Evolutionary conservation across 2,797 vertebrate genomes (phyloP).

Genomic region (Loris lydekkerianus): DNA sequence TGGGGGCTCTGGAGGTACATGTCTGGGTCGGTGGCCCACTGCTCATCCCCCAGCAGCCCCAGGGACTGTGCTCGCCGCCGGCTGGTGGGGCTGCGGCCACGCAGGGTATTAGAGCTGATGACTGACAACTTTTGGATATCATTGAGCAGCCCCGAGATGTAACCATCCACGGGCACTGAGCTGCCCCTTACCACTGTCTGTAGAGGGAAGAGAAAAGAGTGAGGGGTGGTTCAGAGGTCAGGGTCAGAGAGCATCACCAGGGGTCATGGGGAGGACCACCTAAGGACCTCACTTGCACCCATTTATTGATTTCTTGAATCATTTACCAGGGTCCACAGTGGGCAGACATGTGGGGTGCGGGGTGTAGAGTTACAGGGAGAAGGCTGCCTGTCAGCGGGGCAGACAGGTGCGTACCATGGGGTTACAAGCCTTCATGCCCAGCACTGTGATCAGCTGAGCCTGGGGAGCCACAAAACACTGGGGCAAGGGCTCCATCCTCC

Average conservation of each 20-base stretch:
- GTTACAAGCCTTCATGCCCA: background rate
- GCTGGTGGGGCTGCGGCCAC: slow-evolving; percentile 94
- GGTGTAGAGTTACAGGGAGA: background rate
- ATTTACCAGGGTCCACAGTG: background rate
- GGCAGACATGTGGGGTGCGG: background rate
- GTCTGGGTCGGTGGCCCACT: slow-evolving; percentile 89
- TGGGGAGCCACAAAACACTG: background rate
- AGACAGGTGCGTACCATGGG: background rate
- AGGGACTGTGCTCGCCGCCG: slow-evolving; percentile 96
- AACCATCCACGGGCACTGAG: slow-evolving; percentile 94
- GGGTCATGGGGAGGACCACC: background rate
- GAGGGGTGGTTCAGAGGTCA: background rate
- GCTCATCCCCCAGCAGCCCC: slow-evolving; percentile 95
- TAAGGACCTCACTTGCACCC: background rate
- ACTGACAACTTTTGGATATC: slow-evolving; percentile 98
- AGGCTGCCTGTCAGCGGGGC: background rate
- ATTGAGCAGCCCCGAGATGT: slow-evolving; percentile 96
- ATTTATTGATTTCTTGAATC: background rate
- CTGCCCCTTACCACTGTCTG: slow-evolving; percentile 98
- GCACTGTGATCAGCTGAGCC: background rate
- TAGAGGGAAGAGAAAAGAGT: background rate
- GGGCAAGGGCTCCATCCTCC: background rate
- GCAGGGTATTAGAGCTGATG: slow-evolving; percentile 98
- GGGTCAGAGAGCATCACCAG: background rate
- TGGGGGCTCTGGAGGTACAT: slow-evolving; percentile 94